Conservation (phyloP, 2,888 invertebrate genomes). For the Apodemia mormo region DNA sequence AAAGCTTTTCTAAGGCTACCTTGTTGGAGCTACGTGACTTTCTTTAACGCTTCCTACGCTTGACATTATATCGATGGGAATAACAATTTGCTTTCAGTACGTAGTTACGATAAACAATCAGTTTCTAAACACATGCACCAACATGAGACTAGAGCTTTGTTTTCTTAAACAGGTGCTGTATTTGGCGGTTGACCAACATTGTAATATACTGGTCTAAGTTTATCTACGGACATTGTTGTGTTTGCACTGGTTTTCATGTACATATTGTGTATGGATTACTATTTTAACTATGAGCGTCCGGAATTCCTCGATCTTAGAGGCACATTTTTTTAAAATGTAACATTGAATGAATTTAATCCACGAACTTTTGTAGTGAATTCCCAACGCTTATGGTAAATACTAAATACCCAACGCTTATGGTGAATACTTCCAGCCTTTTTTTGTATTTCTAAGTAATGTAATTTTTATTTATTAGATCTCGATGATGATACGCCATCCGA, state of each 20-base stretch:
- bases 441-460: background rate
- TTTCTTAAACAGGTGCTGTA: constrained; percentile 34
- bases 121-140: constrained; percentile 9
- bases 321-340: no score
- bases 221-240: constrained; percentile 15
- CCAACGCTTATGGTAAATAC: no score
- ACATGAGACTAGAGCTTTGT: constrained; percentile 10
- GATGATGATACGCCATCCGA: constrained; percentile 72
- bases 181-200: constrained; percentile 32
- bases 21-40: background rate
- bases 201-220: constrained; percentile 20
- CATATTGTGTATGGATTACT: background rate
- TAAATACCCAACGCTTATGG: no score
- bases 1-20: background rate
- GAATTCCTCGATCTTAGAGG: background rate
- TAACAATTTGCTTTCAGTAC: constrained; percentile 1
- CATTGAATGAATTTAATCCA: no score
- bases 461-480: constrained; percentile 53
- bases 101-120: constrained; percentile 3
- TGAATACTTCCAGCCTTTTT: no score
- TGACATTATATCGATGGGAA: constrained; percentile 8
- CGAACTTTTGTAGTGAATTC: no score
- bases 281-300: background rate
- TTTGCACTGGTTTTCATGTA: constrained; percentile 20
- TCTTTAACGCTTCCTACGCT: background rate